Base-by-base conservation (phyloP, 2,888 invertebrate genomes). In the Andrena bucephala region DNA sequence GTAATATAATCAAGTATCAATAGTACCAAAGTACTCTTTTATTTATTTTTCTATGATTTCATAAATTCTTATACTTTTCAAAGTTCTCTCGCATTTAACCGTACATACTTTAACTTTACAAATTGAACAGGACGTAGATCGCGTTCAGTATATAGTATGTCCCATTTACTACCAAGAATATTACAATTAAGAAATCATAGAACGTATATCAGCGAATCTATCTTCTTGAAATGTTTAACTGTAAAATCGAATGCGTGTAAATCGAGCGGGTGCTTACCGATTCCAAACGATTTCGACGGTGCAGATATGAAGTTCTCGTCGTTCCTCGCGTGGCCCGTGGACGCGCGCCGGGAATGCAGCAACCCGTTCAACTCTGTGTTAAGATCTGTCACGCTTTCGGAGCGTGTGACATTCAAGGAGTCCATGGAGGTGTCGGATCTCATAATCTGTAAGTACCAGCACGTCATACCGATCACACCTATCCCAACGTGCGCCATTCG, bases 321-420 rank as follows among this genome's bases (percentile, higher is more conserved):
- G 89, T 90, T 92, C 68, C 92, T 93, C 59, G 91, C 70, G 73
- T 93, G 93, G 20, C 92, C 92, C 2, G 90, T 85, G 4, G 93
- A 92, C 16, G 93, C 90, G 36, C 93, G 89, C 7, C 93, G 87
- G 2, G 91, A 85, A 83, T 93, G 91, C 2, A 92, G 90, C 54
- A 92, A 63, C 52, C 91, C 92, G 72, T 90, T 92, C 67, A 95
- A 93, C 82, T 97, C 97, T 85, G 96, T 96, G 90, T 96, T 97
- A 16, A 98, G 94, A 94, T 98, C 97, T 27, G 97, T 97, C 89
- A 97, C 97, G 93, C 97, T 97, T 93, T 98, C 98, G 36, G 98
- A 97, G 48, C 97, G 96, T 24, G 96, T 96, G 87, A 97, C 96
- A 67, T 96, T 96, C 85, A 97, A 94, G 42, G 97, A 97, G 93